phyloP scores from a whole-genome alignment of 2,888 invertebrate species.

The Ferrisia virgata region DNA sequence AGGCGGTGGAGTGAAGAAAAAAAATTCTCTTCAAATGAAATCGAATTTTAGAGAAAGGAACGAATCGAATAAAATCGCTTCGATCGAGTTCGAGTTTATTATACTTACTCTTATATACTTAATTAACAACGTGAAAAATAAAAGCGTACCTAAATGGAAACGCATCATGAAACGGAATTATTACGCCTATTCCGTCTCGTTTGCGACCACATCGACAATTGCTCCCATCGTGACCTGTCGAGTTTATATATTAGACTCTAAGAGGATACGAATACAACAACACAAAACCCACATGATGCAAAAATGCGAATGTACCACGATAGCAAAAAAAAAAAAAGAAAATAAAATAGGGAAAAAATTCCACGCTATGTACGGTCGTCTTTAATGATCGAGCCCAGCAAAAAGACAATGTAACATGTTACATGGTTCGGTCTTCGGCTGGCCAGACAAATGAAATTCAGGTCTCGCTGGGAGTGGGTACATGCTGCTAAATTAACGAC shows the following conservation, averaged over 20 bases:
- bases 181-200: not conserved
- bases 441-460: not conserved
- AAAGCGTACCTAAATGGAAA: not conserved
- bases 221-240: not conserved
- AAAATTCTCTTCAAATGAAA: not conserved
- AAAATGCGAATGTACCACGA: not conserved
- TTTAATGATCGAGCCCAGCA: not conserved
- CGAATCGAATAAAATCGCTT: not conserved
- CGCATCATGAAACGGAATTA: not conserved
- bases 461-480: not conserved
- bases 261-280: too few species aligned
- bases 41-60: not conserved
- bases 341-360: not conserved
- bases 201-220: not conserved
- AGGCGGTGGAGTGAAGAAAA: not conserved
- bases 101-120: not conserved
- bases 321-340: too few species aligned
- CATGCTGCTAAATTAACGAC: conserved; percentile 34
- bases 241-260: not conserved
- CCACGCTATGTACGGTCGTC: not conserved
- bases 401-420: not conserved
- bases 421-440: not conserved
- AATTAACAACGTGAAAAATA: not conserved
- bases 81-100: not conserved
- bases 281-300: not conserved